Evolutionary conservation across 1,140 invertebrate species (phyloP).

Genomic region (Zaprionus camerounensis): DNA sequence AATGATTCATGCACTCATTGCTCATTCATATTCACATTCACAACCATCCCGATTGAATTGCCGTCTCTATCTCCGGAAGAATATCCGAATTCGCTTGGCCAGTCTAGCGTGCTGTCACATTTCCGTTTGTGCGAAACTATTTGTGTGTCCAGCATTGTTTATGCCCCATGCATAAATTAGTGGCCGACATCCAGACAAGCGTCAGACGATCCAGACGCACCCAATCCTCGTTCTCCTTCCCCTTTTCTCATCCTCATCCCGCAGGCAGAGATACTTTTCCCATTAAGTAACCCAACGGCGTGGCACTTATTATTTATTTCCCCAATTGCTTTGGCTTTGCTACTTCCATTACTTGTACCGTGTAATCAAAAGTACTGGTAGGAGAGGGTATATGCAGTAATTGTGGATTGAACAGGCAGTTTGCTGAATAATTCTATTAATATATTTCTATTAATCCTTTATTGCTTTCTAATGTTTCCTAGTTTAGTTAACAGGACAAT

Average conservation of each 20-base stretch:
- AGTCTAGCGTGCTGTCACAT: conserved; percentile 69
- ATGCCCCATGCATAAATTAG: conserved; percentile 72
- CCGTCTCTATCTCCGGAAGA: conserved; percentile 52
- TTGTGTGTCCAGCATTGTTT: conserved; percentile 41
- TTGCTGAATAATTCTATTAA: neutral
- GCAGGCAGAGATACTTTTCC: conserved; percentile 11
- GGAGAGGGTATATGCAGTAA: neutral
- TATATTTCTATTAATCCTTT: too few species aligned
- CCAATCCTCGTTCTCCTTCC: conserved; percentile 8
- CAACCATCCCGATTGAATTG: conserved; percentile 47
- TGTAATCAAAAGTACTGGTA: neutral
- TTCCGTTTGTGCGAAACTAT: conserved; percentile 52
- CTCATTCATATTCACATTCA: conserved; percentile 48
- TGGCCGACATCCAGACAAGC: conserved; percentile 22
- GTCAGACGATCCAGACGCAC: conserved; percentile 5
- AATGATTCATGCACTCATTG: conserved; percentile 55
- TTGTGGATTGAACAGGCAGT: neutral
- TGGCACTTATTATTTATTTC: conserved; percentile 58
- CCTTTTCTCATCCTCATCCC: neutral
- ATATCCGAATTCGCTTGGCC: conserved; percentile 29
- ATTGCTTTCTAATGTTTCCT: too few species aligned
- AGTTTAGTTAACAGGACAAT: neutral
- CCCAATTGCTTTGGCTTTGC: conserved; percentile 39
- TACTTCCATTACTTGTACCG: conserved; percentile 16
- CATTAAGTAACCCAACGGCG: conserved; percentile 31